Base-by-base conservation (phyloP, 2,797 vertebrate species). In the Todus mexicanus region DNA sequence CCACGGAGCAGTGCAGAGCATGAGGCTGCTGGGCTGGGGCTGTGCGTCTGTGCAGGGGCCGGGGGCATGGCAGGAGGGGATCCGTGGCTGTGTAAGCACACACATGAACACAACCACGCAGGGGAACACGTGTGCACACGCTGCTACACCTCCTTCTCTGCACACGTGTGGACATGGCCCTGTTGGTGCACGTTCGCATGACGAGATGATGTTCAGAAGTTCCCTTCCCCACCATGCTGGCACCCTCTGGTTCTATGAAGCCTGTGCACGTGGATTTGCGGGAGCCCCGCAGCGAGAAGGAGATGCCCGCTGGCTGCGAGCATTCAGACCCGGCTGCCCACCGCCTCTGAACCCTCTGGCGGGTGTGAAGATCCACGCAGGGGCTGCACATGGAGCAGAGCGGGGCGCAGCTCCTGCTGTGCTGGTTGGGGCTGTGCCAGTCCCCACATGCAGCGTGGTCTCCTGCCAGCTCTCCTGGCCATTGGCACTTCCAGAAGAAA, bases 21-120 rank as follows among this genome's bases (percentile, higher is more conserved):
- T 5, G 6, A 1, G 2, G 35, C 18, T 0, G 2, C 47, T 43
- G 56, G 12, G 6, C 0, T 68, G 64, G 38, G 51, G 33, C 21
- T 64, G 40, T 31, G 42, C 5, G n/a, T 21, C 50, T 12, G 7
- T 3, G 4, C 18, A 15, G 35, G 60, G 35, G 23, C 48, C 14
- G 48, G 48, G 5, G 13, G 48, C 33, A 11, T 3, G 21, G 54
- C 40, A 47, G 40, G 35, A 65, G 31, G 43, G 33, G 19, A 64
- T 11, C 59, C 2, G 0, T 11, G 31, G 5, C 9, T 47, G 27
- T 4, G 45, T 20, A 11, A n/a, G 17, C n/a, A 16, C 43, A 11
- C 9, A 25, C n/a, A n/a, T n/a, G n/a, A n/a, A n/a, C n/a, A n/a
- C n/a, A n/a, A n/a, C n/a, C n/a, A n/a, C n/a, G n/a, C n/a, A n/a